A percentile compares a stretch with the other conserved stretches of the same genome.
Evolutionary conservation across 2,113 vertebrate species (phyloP).

Genomic region (Sphyrna mokarran): DNA sequence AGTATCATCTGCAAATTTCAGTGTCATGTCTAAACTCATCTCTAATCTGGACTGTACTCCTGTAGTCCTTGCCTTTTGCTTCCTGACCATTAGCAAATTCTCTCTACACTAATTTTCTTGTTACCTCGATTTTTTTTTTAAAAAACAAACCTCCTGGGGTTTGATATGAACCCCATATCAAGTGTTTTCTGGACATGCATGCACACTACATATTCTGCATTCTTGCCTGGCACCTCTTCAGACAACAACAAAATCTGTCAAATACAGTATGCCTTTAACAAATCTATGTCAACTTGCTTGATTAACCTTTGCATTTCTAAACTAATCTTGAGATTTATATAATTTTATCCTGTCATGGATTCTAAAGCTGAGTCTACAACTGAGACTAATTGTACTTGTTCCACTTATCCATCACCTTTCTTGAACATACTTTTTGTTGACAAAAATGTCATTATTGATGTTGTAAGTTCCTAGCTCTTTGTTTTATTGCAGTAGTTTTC

Average conservation of each 20-base stretch:
- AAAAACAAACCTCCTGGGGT: background rate
- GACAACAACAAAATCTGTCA: background rate
- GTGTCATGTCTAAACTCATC: background rate
- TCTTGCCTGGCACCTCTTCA: background rate
- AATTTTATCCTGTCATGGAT: background rate
- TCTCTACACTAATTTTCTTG: background rate
- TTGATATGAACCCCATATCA: no score
- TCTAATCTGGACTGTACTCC: background rate
- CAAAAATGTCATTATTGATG: background rate
- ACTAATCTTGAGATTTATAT: no score
- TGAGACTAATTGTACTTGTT: background rate
- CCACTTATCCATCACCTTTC: background rate
- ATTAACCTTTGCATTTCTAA: background rate
- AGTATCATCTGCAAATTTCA: background rate
- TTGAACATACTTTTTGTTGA: background rate
- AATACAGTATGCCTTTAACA: background rate
- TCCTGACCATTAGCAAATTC: background rate
- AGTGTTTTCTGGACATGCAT: background rate
- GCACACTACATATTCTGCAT: background rate
- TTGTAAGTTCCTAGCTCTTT: background rate
- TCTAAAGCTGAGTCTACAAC: background rate
- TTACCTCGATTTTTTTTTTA: background rate
- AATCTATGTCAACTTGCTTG: background rate
- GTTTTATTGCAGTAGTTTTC: background rate
- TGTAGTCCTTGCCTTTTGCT: background rate